Evolutionary conservation across 2,113 vertebrate genomes (phyloP), one percentile per base, ranked within the genome.

Genomic region (Salminus brasiliensis): DNA sequence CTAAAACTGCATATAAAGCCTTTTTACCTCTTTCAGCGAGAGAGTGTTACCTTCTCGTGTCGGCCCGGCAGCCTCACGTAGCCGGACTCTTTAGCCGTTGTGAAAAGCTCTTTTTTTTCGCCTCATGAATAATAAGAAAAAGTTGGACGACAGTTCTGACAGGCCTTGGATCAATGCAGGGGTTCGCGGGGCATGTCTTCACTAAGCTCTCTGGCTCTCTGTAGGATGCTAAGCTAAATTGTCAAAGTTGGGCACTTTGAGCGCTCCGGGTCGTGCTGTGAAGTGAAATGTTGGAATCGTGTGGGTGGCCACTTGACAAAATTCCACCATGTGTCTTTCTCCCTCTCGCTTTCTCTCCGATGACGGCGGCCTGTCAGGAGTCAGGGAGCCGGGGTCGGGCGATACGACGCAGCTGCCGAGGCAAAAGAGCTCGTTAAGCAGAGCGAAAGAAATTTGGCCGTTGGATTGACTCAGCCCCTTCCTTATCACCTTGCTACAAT

Each of bases 1-100:
- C 45, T 45, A 59, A 70, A 78, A 39, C 39, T 70, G 76, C 75
- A 23, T 68, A 69, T 57, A 69, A 59, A 59, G 36, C 66, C 13
- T 27, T 30, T 9, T 27, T n/a, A n/a, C n/a, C 13, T 27, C n/a
- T 9, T 27, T 25, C 41, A 0, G 11, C 15, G 7, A 1, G 47
- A 10, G 10, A 10, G 39, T 11, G 23, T 45, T 27, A 32, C 30
- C 29, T 62, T 49, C 41, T 62, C 18, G 52, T 36, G 60, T n/a
- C 41, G 23, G 66, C 76, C 68, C 12, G 49, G 9, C 34, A 4
- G 23, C 32, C 25, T 57, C 16, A 8, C 39, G 6, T 21, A 39
- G 66, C 27, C 27, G 30, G 2, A n/a, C 60, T 63, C 30, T 63
- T 63, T 34, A 32, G 15, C 47, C 74, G 12, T n/a, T 43, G 47